Conservation (phyloP, 2,113 vertebrate genomes). For the Zootoca vivipara region DNA sequence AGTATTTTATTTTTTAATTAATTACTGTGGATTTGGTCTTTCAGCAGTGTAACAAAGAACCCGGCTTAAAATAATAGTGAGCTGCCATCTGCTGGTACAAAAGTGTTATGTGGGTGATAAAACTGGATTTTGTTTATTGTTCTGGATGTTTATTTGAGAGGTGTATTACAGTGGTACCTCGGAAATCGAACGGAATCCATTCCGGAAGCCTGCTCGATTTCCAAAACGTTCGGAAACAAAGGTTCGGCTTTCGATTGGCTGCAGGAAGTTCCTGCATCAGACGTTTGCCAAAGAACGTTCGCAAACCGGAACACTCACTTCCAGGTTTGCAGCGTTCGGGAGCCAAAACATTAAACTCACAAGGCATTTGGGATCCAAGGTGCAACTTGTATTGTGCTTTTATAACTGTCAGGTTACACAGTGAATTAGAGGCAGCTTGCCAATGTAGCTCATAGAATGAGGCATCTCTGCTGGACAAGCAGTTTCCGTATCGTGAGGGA, state of each 20-base stretch:
- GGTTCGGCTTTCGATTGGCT: no score
- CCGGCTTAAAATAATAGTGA: slow-evolving; percentile 64
- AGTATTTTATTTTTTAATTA: slow-evolving; percentile 35
- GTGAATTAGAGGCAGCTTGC: not conserved
- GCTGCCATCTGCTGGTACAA: slow-evolving; percentile 72
- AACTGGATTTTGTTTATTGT: not conserved
- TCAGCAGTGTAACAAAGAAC: slow-evolving; percentile 32
- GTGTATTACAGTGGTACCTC: not conserved
- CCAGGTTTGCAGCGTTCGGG: no score
- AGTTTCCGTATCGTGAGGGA: not conserved
- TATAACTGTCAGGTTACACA: not conserved
- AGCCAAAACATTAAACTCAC: no score
- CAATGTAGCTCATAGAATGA: not conserved
- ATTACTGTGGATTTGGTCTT: slow-evolving; percentile 18
- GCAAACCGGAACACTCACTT: no score
- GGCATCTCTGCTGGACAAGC: not conserved
- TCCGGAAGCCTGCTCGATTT: no score
- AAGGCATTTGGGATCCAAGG: no score
- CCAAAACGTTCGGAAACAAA: no score
- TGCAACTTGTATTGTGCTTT: not conserved
- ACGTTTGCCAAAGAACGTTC: no score
- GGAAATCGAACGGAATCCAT: no score
- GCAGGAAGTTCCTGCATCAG: no score
- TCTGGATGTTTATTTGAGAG: not conserved
- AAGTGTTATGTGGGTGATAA: slow-evolving; percentile 8